Evolutionary conservation across 2,888 invertebrate genomes (phyloP).

Genomic region (Drosophila fulvimacula): DNA sequence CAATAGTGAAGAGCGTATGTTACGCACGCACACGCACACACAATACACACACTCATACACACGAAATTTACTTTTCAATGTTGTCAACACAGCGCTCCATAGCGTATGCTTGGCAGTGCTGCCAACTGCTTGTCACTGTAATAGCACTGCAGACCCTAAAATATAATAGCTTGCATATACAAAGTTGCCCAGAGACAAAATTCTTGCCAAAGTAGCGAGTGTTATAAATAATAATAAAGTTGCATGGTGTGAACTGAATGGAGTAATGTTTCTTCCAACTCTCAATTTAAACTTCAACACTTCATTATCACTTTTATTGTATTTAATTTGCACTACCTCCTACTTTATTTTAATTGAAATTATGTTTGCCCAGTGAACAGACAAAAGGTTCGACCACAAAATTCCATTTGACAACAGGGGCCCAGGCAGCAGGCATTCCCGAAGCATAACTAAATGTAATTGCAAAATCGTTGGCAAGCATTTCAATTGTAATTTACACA

Average conservation of each 20-base stretch:
- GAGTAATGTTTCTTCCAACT: too few species aligned
- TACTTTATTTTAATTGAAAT: neutral
- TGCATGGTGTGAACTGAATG: too few species aligned
- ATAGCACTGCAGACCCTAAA: slow-evolving; percentile 24
- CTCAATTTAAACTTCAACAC: neutral
- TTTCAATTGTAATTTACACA: slow-evolving; percentile 58
- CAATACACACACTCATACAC: neutral
- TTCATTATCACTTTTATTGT: neutral
- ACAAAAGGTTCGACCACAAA: slow-evolving; percentile 31
- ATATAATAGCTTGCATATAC: neutral
- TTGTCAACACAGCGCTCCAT: slow-evolving; percentile 29
- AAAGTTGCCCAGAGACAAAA: neutral
- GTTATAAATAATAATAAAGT: too few species aligned
- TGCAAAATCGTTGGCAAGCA: slow-evolving; percentile 52
- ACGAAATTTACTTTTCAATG: slow-evolving; percentile 27
- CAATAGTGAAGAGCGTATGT: slow-evolving; percentile 35
- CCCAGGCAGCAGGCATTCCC: slow-evolving; percentile 24
- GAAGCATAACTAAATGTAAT: slow-evolving; percentile 53
- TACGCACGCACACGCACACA: slow-evolving; percentile 7
- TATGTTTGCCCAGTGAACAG: slow-evolving; percentile 1
- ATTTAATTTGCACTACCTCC: neutral
- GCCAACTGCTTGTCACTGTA: slow-evolving; percentile 43
- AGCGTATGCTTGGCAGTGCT: slow-evolving; percentile 37
- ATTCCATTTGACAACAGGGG: slow-evolving; percentile 24
- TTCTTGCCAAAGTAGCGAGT: neutral